A percentile compares a stretch with the other conserved stretches of the same genome.
phyloP scores from a whole-genome alignment of 2,113 vertebrate genomes.

The Ibidorhyncha struthersii region DNA sequence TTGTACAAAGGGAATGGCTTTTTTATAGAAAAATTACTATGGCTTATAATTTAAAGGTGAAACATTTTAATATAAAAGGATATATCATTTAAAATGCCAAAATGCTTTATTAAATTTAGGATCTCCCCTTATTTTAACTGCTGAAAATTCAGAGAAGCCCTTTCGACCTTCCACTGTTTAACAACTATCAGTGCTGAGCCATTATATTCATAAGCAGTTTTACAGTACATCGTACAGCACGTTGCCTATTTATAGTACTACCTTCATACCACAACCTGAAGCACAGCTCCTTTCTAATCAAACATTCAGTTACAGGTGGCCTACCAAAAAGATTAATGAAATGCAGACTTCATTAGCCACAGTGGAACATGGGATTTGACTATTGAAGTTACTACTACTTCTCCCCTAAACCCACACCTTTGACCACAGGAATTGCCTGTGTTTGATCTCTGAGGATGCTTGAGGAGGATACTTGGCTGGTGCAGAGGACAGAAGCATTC shows the following conservation, averaged over 20 bases:
- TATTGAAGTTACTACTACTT: neutral
- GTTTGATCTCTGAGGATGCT: slow-evolving; percentile 19
- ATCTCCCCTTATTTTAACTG: neutral
- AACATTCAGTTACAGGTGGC: neutral
- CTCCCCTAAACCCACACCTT: slow-evolving; percentile 14
- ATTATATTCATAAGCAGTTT: neutral
- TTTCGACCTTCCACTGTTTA: neutral
- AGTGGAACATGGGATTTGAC: neutral
- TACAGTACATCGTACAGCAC: neutral
- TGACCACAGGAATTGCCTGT: neutral
- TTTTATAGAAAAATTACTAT: neutral
- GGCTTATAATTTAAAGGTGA: neutral
- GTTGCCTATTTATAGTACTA: neutral
- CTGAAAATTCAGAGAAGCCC: neutral
- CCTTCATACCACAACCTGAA: neutral
- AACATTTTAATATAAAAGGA: neutral
- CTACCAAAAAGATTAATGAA: slow-evolving; percentile 37
- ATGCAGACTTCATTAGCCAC: slow-evolving; percentile 23
- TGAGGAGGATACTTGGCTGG: slow-evolving; percentile 21
- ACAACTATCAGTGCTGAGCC: neutral
- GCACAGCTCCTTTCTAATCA: neutral
- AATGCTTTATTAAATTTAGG: neutral
- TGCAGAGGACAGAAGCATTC: neutral
- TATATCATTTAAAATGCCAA: neutral
- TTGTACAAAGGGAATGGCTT: neutral